Base-by-base conservation (phyloP, 2,113 vertebrate genomes). In the Elephas maximus region DNA sequence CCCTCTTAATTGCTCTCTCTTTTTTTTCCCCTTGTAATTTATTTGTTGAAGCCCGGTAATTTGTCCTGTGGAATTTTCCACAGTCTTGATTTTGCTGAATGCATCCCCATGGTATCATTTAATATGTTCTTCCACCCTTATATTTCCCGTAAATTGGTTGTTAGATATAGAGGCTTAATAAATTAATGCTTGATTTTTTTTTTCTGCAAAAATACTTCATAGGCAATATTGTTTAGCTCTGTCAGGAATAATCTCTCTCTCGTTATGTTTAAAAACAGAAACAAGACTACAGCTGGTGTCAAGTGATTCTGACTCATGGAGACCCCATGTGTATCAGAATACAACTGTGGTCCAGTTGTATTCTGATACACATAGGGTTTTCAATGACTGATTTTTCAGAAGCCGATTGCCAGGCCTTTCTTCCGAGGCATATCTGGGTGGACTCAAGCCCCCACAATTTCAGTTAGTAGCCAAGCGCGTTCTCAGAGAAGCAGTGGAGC, bases 101-200 rank as follows among this genome's bases (percentile, higher is more conserved):
- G 87, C 90, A 96, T 97, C 97, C 96, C 95, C 44, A 30, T 69
- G 84, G 97, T 97, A 77, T 94, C 95, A 90, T 96, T 90, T 93
- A 81, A 73, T 84, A 92, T 85, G 90, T 97, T 94, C 84, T 94
- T 82, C 92, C 81, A 85, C 88, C 41, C 84, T 63, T 96, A 81
- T 94, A 95, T 96, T 97, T 95, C 81, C 96, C 95, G 92, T 96
- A 97, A 97, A 96, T 97, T 97, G 84, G 88, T 96, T 88, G 45
- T 96, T 96, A 96, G 76, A 65, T 91, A 86, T n/a, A 94, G 37
- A 97, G 78, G 48, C 77, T 69, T 78, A 62, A 95, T 94, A 80
- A 95, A 88, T 97, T 97, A 96, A 94, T 89, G 71, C 44, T 71
- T 96, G 79, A 26, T 87, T 51, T 48, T 76, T 45, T 23, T 45